phyloP scores from a whole-genome alignment of 2,113 vertebrate species.

The Urocynchramus pylzowi region DNA sequence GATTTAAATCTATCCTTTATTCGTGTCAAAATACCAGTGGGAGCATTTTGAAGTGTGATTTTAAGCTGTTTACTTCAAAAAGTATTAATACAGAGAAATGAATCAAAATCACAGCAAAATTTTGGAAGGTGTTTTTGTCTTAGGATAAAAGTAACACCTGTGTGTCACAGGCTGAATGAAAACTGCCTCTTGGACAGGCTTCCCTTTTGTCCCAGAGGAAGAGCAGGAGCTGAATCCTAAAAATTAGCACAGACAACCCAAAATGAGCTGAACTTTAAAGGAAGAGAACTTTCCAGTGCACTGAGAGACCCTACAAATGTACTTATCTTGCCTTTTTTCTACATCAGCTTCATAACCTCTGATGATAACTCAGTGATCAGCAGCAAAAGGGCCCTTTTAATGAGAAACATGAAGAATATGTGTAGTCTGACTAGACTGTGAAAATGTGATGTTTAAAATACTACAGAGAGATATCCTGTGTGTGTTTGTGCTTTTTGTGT shows the following conservation, averaged over 20 bases:
- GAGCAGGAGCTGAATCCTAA: background rate
- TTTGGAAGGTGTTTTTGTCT: background rate
- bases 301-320: background rate
- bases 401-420: background rate
- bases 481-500: background rate
- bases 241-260: background rate
- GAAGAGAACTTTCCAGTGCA: background rate
- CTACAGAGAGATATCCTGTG: rapidly evolving
- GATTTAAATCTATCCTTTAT: background rate
- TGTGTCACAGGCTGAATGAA: background rate
- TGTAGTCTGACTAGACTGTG: background rate
- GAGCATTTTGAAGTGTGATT: background rate
- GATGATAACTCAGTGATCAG: background rate
- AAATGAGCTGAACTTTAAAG: background rate
- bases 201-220: background rate
- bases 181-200: background rate
- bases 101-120: background rate
- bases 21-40: background rate
- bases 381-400: background rate
- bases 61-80: background rate
- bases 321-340: background rate
- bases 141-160: background rate
- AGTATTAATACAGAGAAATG: background rate
- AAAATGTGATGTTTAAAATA: background rate
- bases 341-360: background rate